Base-by-base conservation (phyloP, 2,797 vertebrate genomes). In the Brachyalestes nurse region DNA sequence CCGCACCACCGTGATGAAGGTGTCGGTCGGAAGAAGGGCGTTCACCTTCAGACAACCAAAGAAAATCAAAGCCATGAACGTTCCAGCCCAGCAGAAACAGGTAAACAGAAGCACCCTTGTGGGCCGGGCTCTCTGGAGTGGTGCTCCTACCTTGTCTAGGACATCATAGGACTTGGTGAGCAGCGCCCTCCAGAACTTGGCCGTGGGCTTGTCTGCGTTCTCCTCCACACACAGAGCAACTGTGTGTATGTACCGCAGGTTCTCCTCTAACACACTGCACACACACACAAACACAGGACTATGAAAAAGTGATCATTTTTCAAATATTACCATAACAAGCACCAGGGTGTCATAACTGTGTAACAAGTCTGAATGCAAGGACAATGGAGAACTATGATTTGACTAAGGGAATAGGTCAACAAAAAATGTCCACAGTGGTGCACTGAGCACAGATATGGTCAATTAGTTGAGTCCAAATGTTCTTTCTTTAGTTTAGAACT, bases 171-270 rank as follows among this genome's bases (percentile, higher is more conserved):
- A 88, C 85, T 97, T 98, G 73, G 93, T 97, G 45, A 99, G 96
- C 69, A 99, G 94, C 14, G 95, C 96, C 72, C 97, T 96, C 98
- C 98, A 99, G 84, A 98, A 99, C 90, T 97, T 99, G 38, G 94
- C 95, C 0, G 96, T 97, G 55, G 95, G 92, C 81, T 95, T 95
- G 88, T 97, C 94, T 0, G 93, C 86, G 0, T 97, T 96, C 79
- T 91, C 91, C 91, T 99, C 97, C 80, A 97, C 88, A 0, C 95
- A 95, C 66, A 87, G 94, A 3, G 97, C 97, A 0, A 97, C 94
- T 0, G 87, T 87, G 69, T 96, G 95, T 77, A 99, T 96, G 88
- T 96, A 97, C 4, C 87, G 88, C 47, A 99, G 95, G 82, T 96
- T 90, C 1, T 96, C 93, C 93, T 97, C 97, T 78, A 99, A 83